Evolutionary conservation across 2,797 vertebrate species (phyloP).

Genomic region (Phylloscopus collybita): DNA sequence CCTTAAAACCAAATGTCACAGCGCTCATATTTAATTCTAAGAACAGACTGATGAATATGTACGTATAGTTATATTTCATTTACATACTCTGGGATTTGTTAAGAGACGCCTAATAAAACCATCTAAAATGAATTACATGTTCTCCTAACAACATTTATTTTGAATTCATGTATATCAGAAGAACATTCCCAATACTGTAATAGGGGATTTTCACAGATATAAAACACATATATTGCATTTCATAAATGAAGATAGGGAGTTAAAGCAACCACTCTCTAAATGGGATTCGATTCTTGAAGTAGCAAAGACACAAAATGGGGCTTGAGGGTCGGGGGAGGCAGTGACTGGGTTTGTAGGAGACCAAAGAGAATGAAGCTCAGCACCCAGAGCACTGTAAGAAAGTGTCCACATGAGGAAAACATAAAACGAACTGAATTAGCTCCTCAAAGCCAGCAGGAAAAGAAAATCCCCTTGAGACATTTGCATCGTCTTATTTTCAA

Average conservation of each 20-base stretch:
- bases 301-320: background rate
- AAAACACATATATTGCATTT: constrained; percentile 18
- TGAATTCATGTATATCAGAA: constrained; percentile 42
- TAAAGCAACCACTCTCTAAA: constrained; percentile 11
- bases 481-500: background rate
- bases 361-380: background rate
- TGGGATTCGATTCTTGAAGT: background rate
- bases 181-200: constrained; percentile 27
- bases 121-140: constrained; percentile 63
- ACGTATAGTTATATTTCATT: constrained; percentile 68
- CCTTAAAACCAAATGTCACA: constrained; percentile 77
- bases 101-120: constrained; percentile 59
- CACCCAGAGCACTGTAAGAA: background rate
- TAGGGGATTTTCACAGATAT: constrained; percentile 11
- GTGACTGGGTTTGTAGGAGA: background rate
- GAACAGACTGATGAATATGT: constrained; percentile 73
- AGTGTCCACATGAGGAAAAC: background rate
- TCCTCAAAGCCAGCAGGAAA: background rate
- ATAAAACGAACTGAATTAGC: background rate
- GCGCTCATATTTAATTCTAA: constrained; percentile 73
- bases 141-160: constrained; percentile 61
- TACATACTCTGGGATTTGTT: constrained; percentile 69
- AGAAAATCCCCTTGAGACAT: background rate
- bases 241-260: background rate
- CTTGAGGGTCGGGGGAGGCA: background rate